Evolutionary conservation across 2,797 vertebrate species (phyloP), one percentile per base, ranked within the genome.

Genomic region (Megalops cyprinoides): DNA sequence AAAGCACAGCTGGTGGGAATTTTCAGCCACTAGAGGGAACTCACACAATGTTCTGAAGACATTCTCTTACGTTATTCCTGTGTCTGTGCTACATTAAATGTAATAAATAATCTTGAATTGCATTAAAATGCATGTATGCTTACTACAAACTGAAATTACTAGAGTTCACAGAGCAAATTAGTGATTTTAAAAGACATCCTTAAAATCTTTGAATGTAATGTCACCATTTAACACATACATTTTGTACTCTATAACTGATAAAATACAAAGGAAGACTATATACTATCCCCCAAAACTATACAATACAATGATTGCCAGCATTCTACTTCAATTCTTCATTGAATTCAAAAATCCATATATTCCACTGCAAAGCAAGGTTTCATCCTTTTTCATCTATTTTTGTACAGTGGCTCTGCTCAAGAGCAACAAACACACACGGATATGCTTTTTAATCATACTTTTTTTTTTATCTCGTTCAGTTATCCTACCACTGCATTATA

Each of bases 11-110:
- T n/a, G 39, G n/a, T 6, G 46, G 25, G 14, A 44, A 4, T 31
- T 48, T 82, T 53, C 67, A 74, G 74, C 82, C 82, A 83, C 82
- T 79, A 79, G 78, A 76, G 58, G 82, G 77, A 79, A 67, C 82
- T 76, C 73, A 76, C 71, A 79, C 77, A 69, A 83, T 78, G 76
- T 60, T n/a, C 34, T 34, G 18, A 79, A 51, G n/a, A 28, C 4
- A 9, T 28, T 55, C 74, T 31, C 1, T 76, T 55, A 81, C 83
- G 75, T 84, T 78, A 84, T 84, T 1, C 37, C 23, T 23, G 34
- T 23, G 42, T 39, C 34, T 23, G 56, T 78, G 65, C 2, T 74
- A 74, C 67, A 60, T 82, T 87, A 20, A 60, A 62, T 31, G n/a
- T 65, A 31, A 65, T 37, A 4, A 37, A 20, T 42, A 31, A 42